phyloP scores from a whole-genome alignment of 2,113 vertebrate genomes.

The Callopanchax toddi region DNA sequence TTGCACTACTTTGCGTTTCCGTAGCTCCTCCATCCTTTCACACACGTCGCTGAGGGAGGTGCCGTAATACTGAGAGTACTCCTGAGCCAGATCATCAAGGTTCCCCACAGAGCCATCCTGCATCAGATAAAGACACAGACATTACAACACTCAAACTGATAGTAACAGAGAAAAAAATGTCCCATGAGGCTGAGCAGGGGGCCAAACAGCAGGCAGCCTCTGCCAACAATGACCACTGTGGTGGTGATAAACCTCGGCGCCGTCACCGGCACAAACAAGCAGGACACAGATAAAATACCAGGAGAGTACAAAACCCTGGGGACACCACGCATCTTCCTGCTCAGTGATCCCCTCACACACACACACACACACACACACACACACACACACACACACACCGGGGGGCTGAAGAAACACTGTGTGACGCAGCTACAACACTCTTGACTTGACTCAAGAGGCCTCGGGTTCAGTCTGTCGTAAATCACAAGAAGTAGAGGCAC shows the following conservation, averaged over 20 bases:
- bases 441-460: constrained; percentile 40
- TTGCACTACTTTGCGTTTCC: constrained; percentile 88
- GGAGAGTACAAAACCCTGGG: constrained; percentile 7
- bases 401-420: constrained; percentile 25
- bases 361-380: constrained; percentile 23
- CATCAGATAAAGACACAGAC: constrained; percentile 28
- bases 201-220: constrained; percentile 14
- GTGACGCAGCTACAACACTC: constrained; percentile 60
- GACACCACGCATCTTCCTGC: constrained; percentile 45
- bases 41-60: constrained; percentile 91
- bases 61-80: constrained; percentile 95
- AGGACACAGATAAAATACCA: constrained; percentile 54
- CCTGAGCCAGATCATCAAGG: constrained; percentile 91
- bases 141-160: neutral
- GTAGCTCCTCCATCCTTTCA: constrained; percentile 96
- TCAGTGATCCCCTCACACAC: constrained; percentile 13
- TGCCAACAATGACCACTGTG: constrained; percentile 25
- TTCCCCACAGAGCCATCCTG: constrained; percentile 95
- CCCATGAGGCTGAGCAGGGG: neutral
- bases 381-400: neutral
- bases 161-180: constrained; percentile 23
- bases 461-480: constrained; percentile 42
- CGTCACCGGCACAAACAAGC: constrained; percentile 24
- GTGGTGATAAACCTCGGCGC: constrained; percentile 17
- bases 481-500: constrained; percentile 35